Base-by-base conservation (phyloP, 2,888 invertebrate genomes). In the Ptilodon capucinus region DNA sequence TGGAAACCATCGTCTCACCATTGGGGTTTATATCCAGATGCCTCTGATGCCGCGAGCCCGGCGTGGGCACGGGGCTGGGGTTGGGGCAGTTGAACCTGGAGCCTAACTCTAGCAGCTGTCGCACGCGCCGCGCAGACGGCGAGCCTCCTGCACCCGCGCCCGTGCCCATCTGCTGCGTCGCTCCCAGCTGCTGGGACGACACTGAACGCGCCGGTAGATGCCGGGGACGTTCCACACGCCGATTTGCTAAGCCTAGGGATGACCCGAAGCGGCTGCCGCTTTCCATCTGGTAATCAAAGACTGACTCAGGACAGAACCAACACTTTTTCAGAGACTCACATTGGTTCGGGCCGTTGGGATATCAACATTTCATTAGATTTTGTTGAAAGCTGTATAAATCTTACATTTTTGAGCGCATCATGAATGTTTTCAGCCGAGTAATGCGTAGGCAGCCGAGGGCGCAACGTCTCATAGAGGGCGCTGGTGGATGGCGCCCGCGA, bases 401-500 rank as follows among this genome's bases (percentile, higher is more conserved):
- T 93, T 86, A 97, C 97, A 87, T 97, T 95, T 84, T 95, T 95
- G 38, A 95, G 92, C 41, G 96, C 96, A 65, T 96, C 96, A 60
- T 96, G 96, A 67, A 97, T 95, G 78, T 97, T 97, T 87, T 98
- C 97, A 28, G 97, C 97, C 70, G 97, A 97, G 89, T 96, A 97
- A 61, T 91, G 91, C 5, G 91, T 91, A 62, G 96, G 96, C 53
- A 96, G 92, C 39, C 96, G 95, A 50, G 96, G 95, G 57, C 97
- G 93, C 79, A 97, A 95, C 73, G 97, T 95, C 79, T 98, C 98
- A 81, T 97, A 98, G 66, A 98, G 95, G 35, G 98, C 98, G 58
- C 97, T 97, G 49, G 97, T 97, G 52, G 97, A 97, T 0, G 97
- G 97, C 8, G 96, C 96, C 43, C 97, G 93, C 55, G 97, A 95